Evolutionary conservation across 2,797 vertebrate genomes (phyloP).

Genomic region (Dermochelys coriacea): DNA sequence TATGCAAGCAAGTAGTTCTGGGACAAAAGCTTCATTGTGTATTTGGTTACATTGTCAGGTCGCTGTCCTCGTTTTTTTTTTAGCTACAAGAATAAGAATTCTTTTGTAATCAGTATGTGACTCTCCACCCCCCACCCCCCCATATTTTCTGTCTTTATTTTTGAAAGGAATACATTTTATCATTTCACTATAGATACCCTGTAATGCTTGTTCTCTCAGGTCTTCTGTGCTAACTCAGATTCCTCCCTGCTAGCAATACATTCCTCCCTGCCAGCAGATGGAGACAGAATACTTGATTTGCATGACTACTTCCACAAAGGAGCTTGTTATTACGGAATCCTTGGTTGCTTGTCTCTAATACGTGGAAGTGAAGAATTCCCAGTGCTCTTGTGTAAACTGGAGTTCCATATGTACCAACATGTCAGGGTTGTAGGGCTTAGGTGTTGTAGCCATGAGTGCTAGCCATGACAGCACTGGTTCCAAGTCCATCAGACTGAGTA

Average conservation of each 20-base stretch:
- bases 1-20: conserved; percentile 39
- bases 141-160: conserved; percentile 14
- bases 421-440: not conserved
- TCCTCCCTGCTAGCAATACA: not conserved
- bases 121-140: conserved; percentile 24
- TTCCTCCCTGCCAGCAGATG: conserved; percentile 21
- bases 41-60: conserved; percentile 66
- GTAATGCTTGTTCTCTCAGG: not conserved
- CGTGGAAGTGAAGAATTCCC: not conserved
- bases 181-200: not conserved
- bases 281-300: conserved; percentile 52
- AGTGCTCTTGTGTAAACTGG: not conserved
- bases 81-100: conserved; percentile 61
- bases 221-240: not conserved
- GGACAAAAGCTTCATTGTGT: conserved; percentile 73
- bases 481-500: not conserved
- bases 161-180: not conserved
- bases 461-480: not conserved
- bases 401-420: fast-evolving
- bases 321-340: not conserved
- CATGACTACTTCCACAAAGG: not conserved
- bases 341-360: not conserved
- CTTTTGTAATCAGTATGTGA: conserved; percentile 64
- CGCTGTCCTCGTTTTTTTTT: conserved; percentile 66
- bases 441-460: not conserved